Evolutionary conservation across 2,888 invertebrate genomes (phyloP), one percentile per base, ranked within the genome.

Genomic region (Physocephala rufipes): DNA sequence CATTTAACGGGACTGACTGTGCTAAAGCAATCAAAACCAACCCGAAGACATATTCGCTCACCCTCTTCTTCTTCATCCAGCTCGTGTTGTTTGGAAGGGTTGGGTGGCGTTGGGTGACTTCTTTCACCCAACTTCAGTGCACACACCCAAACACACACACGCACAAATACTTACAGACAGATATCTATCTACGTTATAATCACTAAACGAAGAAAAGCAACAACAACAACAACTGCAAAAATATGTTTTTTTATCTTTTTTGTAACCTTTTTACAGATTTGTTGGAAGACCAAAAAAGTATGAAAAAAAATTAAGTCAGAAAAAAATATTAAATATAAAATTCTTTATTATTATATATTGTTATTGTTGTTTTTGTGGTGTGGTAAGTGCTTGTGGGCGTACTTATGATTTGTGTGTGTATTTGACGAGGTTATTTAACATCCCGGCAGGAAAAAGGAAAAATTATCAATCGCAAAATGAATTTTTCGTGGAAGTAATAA

Each of bases 301-400:
- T n/a, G 16, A 13, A 63, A 3, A 24, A 58, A 26, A 47, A 19
- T 55, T 28, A 36, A 36, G 9, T 36, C 9, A 7, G 9, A 36
- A 4, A 36, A 36, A 36, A 36, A 36, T 36, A 36, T 7, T 9
- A 36, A 36, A 36, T 36, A 36, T 4, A 36, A 36, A 36, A 9
- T 71, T 36, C 45, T 47, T 68, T 26, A 15, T 30, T 63, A n/a
- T 16, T 28, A 28, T 67, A 24, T 21, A 58, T 59, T 71, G 53
- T 69, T 53, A 62, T 65, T 68, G 63, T 65, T 73, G 63, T 73
- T 74, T 26, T 36, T 74, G 65, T 73, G 58, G 43, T 58, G 71
- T 73, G 55, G 63, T 67, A 68, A 71, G 71, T 73, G 68, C 74
- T 74, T 76, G 67, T 36, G 36, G n/a, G n/a, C n/a, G n/a, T n/a